A percentile compares a stretch with the other conserved stretches of the same genome.
phyloP scores from a whole-genome alignment of 2,113 vertebrate species.

The Amphiprion percula region DNA sequence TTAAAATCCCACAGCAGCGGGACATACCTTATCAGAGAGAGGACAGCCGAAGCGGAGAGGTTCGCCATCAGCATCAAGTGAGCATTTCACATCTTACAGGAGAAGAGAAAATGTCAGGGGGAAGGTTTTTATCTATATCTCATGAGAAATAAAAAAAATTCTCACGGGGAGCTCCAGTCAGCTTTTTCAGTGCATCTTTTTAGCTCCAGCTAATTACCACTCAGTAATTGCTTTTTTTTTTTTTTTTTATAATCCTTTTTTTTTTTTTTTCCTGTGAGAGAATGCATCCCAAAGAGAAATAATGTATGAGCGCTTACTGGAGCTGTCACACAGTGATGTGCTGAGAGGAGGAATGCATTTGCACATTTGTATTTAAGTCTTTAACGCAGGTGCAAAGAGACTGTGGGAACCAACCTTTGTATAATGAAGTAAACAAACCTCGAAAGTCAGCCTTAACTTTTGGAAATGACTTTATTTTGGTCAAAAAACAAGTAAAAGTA shows the following conservation, averaged over 20 bases:
- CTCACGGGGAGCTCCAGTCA: constrained; percentile 31
- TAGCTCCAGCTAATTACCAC: constrained; percentile 56
- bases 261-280: constrained; percentile 33
- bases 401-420: constrained; percentile 15
- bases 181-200: constrained; percentile 47
- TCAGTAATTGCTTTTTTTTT: constrained; percentile 60
- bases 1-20: constrained; percentile 94
- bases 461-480: constrained; percentile 27
- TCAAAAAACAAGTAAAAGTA: background rate
- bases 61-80: constrained; percentile 99
- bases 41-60: constrained; percentile 94
- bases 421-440: constrained; percentile 22
- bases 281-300: constrained; percentile 17
- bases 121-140: constrained; percentile 39
- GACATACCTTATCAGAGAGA: constrained; percentile 97
- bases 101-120: constrained; percentile 11
- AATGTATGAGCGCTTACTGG: constrained; percentile 24
- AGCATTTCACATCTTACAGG: constrained; percentile 56
- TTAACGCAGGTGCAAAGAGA: constrained; percentile 31
- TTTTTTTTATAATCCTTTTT: constrained; percentile 29
- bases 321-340: constrained; percentile 35
- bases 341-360: constrained; percentile 18
- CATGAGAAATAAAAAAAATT: constrained; percentile 25
- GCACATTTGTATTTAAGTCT: constrained; percentile 30
- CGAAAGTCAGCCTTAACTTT: background rate